phyloP scores from a whole-genome alignment of 2,113 vertebrate species.

The Calyptommatus sinebrachiatus region DNA sequence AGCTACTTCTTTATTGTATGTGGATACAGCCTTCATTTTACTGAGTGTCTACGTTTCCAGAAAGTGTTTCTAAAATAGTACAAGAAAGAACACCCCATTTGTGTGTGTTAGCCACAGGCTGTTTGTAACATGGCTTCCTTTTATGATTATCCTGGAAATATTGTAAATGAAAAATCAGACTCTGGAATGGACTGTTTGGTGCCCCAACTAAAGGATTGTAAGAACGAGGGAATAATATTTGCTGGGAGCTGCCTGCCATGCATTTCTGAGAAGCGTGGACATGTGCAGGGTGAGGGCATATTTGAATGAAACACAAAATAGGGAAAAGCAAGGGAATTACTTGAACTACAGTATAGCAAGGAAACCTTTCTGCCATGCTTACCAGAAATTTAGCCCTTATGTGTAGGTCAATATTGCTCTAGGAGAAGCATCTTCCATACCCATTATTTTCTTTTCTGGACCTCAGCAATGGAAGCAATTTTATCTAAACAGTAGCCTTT shows the following conservation, averaged over 20 bases:
- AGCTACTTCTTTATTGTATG: too few species aligned
- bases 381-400: slow-evolving; percentile 2
- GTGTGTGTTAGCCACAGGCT: background rate
- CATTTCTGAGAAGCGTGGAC: background rate
- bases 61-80: too few species aligned
- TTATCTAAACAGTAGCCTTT: background rate
- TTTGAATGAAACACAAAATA: background rate
- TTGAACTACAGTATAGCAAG: background rate
- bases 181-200: background rate
- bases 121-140: background rate
- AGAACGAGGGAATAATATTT: background rate
- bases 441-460: background rate
- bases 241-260: background rate
- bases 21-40: background rate
- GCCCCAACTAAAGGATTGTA: background rate
- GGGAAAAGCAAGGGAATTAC: background rate
- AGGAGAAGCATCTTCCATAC: background rate
- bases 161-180: background rate
- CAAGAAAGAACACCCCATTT: background rate
- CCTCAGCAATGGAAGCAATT: background rate
- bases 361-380: background rate
- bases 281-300: background rate
- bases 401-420: background rate
- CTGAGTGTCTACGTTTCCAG: background rate
- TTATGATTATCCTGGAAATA: background rate